A percentile compares a stretch with the other conserved stretches of the same genome.
Conservation (phyloP, 1,140 invertebrate species). For the Potamilus streckersoni region DNA sequence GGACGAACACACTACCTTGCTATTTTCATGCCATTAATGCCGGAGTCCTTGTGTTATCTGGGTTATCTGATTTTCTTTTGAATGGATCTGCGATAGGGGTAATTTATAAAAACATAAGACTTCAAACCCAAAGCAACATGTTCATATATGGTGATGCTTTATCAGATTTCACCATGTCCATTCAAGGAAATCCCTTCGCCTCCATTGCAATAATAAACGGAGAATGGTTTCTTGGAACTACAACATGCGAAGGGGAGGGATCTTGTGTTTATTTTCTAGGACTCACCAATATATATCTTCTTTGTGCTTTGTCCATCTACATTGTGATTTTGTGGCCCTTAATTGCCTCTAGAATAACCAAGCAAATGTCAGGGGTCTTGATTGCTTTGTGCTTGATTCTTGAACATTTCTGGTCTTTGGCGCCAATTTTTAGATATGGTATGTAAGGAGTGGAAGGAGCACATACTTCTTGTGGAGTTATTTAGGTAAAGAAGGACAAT, state of each 20-base stretch:
- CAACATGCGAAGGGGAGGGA: conserved; percentile 22
- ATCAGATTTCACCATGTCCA: conserved; percentile 31
- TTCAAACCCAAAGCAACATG: conserved; percentile 33
- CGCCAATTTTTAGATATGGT: conserved; percentile 40
- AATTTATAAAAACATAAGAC: conserved; percentile 4
- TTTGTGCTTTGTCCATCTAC: conserved; percentile 32
- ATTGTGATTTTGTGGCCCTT: conserved; percentile 36
- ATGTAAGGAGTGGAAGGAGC: conserved; percentile 20
- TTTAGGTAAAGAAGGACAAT: conserved; percentile 12
- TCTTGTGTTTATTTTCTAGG: conserved; percentile 39
- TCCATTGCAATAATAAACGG: conserved; percentile 12
- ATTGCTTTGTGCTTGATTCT: conserved; percentile 9
- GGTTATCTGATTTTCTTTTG: too few relatives aligned
- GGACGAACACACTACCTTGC: too few relatives aligned
- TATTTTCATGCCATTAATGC: too few relatives aligned
- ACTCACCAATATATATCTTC: conserved; percentile 32
- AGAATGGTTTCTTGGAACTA: conserved; percentile 2
- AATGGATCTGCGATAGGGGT: too few relatives aligned
- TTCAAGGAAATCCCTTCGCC: conserved; percentile 22
- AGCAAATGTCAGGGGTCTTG: conserved; percentile 4
- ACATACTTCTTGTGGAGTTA: conserved; percentile 30
- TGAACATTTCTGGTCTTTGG: conserved; percentile 27
- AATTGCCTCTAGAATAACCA: conserved; percentile 18
- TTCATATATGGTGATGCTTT: conserved; percentile 30
- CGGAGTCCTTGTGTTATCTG: too few relatives aligned